Base-by-base conservation (phyloP, 1,140 invertebrate genomes). In the Linepithema humile region DNA sequence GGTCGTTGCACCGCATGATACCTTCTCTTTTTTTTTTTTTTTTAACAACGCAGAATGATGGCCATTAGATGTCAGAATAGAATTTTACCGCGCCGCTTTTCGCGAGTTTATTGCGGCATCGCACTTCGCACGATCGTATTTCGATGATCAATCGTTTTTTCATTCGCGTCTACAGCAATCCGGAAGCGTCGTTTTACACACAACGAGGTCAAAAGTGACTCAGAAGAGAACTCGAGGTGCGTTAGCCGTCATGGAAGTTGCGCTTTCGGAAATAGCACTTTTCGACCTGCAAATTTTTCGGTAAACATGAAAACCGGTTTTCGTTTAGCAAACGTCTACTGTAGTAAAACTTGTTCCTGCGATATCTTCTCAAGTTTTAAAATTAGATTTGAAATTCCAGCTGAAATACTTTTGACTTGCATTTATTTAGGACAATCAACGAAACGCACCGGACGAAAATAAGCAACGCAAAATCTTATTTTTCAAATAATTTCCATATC, bases 1-100 rank as follows among this genome's bases (percentile, higher is more conserved):
- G 91, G 91, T 92, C 91, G 85, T 90, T 88, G 91, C 90, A 92
- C 91, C 82, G 77, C 35, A 78, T 73, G 57, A 77, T 86, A 45
- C 78, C 80, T 78, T 62, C 84, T 88, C 80, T 69, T 85, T 84
- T 83, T 72, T 38, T 29, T 73, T 10, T n/a, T 69, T 32, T n/a
- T n/a, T n/a, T n/a, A n/a, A n/a, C n/a, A n/a, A 32, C 55, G 72
- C 64, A 69, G 50, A 23, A 35, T 12, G 75, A 72, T 53, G 73
- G 57, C 40, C 59, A 26, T 15, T 35, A 82, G 0, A 57, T 82
- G 75, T 82, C 74, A 35, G 40, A 26, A 10, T 40, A 38, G 43
- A 80, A 80, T 70, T 69, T 70, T 17, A 55, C 57, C 48, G 73
- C 17, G 20, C 40, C 26, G 17, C 29, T 69, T 23, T 43, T 5